These are phyloP conservation scores for Neoarius graeffei DNA, from an alignment of 2,113 vertebrate species.

Conservation along the genomic window DNA sequence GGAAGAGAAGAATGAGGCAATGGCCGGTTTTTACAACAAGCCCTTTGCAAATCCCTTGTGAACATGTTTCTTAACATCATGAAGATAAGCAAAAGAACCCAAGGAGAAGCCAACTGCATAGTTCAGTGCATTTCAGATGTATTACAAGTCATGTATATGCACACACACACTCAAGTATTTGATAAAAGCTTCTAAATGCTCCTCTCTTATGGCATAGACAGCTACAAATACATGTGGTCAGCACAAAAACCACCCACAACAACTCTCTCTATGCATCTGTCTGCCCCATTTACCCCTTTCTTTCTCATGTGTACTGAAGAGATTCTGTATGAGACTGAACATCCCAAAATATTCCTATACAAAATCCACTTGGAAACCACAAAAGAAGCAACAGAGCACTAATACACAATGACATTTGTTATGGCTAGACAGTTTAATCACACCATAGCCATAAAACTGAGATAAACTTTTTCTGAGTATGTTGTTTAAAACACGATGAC, in stretches of 20 bases:
- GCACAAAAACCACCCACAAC: neutral
- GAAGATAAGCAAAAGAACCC: no score
- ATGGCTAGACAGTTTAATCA: conserved; percentile 9
- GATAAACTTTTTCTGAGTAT: conserved; percentile 4
- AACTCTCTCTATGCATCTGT: neutral
- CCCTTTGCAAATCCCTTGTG: neutral
- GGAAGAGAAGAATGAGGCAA: conserved; percentile 16
- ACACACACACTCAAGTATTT: neutral
- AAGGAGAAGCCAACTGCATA: neutral
- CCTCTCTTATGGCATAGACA: neutral
- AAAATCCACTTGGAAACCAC: conserved; percentile 4
- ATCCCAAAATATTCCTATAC: neutral
- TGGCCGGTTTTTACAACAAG: conserved; percentile 20
- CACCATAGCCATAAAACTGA: neutral
- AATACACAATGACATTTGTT: conserved; percentile 1
- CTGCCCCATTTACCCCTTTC: neutral
- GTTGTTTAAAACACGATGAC: conserved; percentile 14
- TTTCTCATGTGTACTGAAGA: neutral
- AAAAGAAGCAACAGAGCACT: neutral
- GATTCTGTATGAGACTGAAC: neutral
- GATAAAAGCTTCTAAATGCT: neutral
- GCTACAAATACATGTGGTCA: conserved; percentile 1
- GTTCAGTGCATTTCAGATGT: neutral
- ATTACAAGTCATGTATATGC: neutral
- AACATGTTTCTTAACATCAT: conserved; percentile 2